Conservation (phyloP, 2,797 vertebrate genomes). For the Otolemur crassicaudatus region DNA sequence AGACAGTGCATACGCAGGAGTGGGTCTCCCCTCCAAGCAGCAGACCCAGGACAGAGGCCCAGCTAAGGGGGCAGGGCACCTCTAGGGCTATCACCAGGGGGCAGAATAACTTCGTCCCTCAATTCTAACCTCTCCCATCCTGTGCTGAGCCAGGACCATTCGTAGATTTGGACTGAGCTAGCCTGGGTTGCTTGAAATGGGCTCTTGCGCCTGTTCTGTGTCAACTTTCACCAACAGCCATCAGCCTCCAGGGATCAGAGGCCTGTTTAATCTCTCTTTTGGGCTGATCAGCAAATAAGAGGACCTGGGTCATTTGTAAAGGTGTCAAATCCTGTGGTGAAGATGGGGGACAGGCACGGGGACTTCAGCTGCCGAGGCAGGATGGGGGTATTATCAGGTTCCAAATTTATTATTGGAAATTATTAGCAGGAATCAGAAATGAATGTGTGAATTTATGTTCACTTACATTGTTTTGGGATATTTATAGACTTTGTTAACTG, state of each 20-base stretch:
- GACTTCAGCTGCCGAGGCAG: background rate
- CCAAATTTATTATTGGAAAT: background rate
- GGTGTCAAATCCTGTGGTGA: background rate
- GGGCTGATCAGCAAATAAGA: background rate
- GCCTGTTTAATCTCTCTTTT: background rate
- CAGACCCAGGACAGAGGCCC: background rate
- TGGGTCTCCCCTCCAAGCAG: background rate
- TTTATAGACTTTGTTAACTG: background rate
- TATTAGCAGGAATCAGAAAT: background rate
- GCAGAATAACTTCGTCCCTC: background rate
- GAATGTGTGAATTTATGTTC: background rate
- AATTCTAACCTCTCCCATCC: background rate
- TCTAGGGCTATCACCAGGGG: background rate
- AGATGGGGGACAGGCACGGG: background rate
- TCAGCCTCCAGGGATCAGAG: background rate
- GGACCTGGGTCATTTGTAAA: background rate
- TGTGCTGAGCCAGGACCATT: background rate
- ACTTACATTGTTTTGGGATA: conserved; percentile 30
- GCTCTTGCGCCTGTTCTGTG: background rate
- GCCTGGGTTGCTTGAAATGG: background rate
- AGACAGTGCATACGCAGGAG: background rate
- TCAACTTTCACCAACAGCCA: background rate
- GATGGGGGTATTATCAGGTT: background rate
- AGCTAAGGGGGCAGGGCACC: background rate
- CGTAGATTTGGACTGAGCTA: background rate